Conservation (phyloP, 2,888 invertebrate genomes). For the Ophion ellenae region DNA sequence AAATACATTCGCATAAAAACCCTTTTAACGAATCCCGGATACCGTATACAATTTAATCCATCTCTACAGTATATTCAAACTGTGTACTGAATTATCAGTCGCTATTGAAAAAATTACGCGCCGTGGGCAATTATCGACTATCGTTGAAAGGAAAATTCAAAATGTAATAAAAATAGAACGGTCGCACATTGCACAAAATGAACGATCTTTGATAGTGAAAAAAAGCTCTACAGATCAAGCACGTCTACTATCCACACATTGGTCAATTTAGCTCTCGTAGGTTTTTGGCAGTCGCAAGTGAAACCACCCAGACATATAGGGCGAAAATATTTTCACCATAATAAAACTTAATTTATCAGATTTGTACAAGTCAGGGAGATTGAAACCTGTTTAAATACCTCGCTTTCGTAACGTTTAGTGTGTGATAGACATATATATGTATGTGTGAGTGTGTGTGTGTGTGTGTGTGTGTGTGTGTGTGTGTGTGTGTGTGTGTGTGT, state of each 20-base stretch:
- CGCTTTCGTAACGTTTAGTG: too few species aligned
- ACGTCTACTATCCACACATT: background rate
- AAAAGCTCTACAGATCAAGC: background rate
- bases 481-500: too few species aligned
- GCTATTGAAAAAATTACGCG: too few species aligned
- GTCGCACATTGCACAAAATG: too few species aligned
- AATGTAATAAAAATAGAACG: background rate
- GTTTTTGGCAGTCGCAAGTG: background rate
- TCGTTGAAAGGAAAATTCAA: background rate
- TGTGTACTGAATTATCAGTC: too few species aligned
- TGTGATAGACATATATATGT: too few species aligned
- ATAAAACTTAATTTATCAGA: background rate
- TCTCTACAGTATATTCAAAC: too few species aligned
- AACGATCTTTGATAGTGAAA: background rate
- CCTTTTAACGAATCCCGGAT: too few species aligned
- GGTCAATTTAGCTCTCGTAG: background rate
- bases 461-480: too few species aligned
- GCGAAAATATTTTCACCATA: background rate
- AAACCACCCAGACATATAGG: too few species aligned
- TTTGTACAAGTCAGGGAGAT: background rate
- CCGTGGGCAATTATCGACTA: background rate
- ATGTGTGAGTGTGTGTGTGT: background rate
- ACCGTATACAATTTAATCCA: too few species aligned
- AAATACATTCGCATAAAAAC: too few species aligned
- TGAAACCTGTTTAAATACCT: constrained; percentile 4